Base-by-base conservation (phyloP, 1,140 invertebrate species). In the Drosophila kikkawai region DNA sequence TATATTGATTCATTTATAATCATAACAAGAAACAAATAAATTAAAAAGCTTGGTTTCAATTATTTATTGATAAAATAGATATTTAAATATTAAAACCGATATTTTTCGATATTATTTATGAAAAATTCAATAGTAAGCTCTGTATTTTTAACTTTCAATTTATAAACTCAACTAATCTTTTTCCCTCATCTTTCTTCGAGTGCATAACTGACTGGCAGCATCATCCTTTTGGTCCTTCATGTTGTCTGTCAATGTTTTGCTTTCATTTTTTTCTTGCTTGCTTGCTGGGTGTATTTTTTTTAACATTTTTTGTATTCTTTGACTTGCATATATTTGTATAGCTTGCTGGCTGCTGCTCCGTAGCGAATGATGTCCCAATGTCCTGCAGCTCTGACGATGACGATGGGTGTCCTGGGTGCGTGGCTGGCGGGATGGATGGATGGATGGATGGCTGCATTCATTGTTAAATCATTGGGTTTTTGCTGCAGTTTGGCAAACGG, bases 401-500 rank as follows among this genome's bases (percentile, higher is more conserved):
- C 26, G 26, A 29, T 29, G 26, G 26, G 26, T 50, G 50, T 48
- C 48, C 69, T 50, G 42, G 50, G 57, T 79, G 81, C 70, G 65
- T 60, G 66, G 42, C 48, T 71, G 58, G 51, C 8, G 37, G 51
- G 34, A 9, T 17, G 48, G 48, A 51, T 70, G 57, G 48, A 32
- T 51, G 50, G 32, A 17, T 55, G 51, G 53, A 15, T 56, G 59
- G 79, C 77, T 88, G 85, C 85, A 88, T 88, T 88, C 85, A 88
- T 88, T 88, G 85, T 88, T 88, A 88, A 88, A 88, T 90, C 85
- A 88, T 88, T 88, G 85, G 73, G 85, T 90, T 88, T 88, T 88
- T 85, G 78, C 85, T 88, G 85, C 85, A 88, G 85, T 88, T 88
- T 90, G 81, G 85, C 85, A 71, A 74, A 74, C 70, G 68, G 67